phyloP scores from a whole-genome alignment of 2,888 invertebrate genomes.

The Diarsia brunnea region DNA sequence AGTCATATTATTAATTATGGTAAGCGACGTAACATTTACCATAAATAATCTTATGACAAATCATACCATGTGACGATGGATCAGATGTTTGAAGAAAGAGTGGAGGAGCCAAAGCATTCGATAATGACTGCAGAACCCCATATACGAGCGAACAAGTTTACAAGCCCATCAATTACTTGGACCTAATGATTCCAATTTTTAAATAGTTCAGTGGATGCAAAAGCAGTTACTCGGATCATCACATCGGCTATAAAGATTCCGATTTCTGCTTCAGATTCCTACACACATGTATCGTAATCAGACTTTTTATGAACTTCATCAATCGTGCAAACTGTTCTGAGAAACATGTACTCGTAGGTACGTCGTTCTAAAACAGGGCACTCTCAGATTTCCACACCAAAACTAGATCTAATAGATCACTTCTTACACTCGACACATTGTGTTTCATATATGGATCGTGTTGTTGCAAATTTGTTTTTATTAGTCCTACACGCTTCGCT shows the following conservation, averaged over 20 bases:
- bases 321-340: constrained; percentile 58
- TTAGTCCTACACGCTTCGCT: constrained; percentile 55
- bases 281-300: constrained; percentile 63
- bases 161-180: constrained; percentile 30
- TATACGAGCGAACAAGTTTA: constrained; percentile 34
- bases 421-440: constrained; percentile 66
- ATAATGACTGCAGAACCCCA: constrained; percentile 28
- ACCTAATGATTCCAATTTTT: constrained; percentile 49
- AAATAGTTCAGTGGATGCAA: constrained; percentile 47
- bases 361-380: constrained; percentile 62
- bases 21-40: constrained; percentile 30
- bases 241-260: constrained; percentile 54
- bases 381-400: constrained; percentile 69
- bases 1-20: constrained; percentile 60
- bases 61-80: constrained; percentile 22
- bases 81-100: neutral
- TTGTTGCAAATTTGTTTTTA: constrained; percentile 66
- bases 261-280: constrained; percentile 60
- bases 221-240: constrained; percentile 54
- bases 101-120: constrained; percentile 38
- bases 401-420: constrained; percentile 68
- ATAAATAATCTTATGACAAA: constrained; percentile 49
- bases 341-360: constrained; percentile 63
- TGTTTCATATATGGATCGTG: constrained; percentile 68
- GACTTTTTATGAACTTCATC: constrained; percentile 63